Conservation (phyloP, 2,797 vertebrate species). For the Apogon hyalosoma region DNA sequence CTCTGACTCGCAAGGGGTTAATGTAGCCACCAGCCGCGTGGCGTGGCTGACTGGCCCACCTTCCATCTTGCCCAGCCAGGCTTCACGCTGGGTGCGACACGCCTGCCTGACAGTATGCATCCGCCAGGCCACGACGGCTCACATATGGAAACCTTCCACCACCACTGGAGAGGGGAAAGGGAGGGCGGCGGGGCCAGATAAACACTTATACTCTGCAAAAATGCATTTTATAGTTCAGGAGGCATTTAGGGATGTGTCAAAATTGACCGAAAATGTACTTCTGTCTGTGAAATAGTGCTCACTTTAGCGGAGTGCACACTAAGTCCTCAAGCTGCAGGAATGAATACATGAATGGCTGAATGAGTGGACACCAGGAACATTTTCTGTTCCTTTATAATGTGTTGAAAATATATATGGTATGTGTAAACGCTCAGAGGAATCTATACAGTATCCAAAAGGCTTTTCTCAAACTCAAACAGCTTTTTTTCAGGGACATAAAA, state of each 20-base stretch:
- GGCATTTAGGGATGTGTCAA: not conserved
- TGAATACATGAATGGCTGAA: constrained; percentile 5
- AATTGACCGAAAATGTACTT: constrained; percentile 5
- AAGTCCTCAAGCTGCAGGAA: not conserved
- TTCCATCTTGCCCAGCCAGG: constrained; percentile 85
- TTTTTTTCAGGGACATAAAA: no score
- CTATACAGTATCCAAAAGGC: not conserved
- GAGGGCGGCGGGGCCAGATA: constrained; percentile 44
- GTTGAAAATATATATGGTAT: not conserved
- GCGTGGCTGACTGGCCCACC: constrained; percentile 63
- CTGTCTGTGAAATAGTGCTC: not conserved
- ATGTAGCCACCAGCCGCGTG: constrained; percentile 66
- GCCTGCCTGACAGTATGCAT: constrained; percentile 92
- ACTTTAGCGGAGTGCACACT: constrained; percentile 1
- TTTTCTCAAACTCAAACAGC: not conserved
- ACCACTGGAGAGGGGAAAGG: constrained; percentile 74
- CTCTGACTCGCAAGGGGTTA: constrained; percentile 55
- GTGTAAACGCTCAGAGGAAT: not conserved
- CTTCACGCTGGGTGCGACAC: constrained; percentile 93
- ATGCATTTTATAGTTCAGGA: constrained; percentile 21
- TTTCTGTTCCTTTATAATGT: not conserved
- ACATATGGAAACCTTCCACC: constrained; percentile 94
- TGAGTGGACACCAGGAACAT: not conserved
- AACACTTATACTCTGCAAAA: constrained; percentile 11
- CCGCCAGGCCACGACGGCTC: constrained; percentile 89